Base-by-base conservation (phyloP, 2,888 invertebrate species). In the Pristionchus maxplancki region DNA sequence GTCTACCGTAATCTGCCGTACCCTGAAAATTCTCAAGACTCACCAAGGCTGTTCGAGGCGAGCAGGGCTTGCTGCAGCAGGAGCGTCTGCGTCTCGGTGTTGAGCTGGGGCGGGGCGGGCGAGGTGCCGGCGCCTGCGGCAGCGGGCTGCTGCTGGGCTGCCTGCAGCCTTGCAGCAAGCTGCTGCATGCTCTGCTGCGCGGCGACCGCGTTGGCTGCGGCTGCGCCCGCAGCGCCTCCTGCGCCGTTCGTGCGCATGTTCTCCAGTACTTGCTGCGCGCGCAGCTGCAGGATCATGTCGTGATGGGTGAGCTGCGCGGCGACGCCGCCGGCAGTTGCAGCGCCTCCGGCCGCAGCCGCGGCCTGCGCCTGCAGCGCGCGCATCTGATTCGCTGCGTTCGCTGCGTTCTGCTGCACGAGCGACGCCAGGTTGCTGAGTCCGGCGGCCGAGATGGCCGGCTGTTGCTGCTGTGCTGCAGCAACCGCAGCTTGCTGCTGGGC, bases 31-130 rank as follows among this genome's bases (percentile, higher is more conserved):
- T n/a, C n/a, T 44, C 44, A 20, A 50, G 3, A 71, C 86, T 67
- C n/a, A 87, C 86, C 86, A 71, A 34, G 15, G 34, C 15, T n/a
- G 15, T 87, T 53, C 6, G 86, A 87, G 0, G 86, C 28, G 67
- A 87, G 71, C 9, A 92, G 91, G 4, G 91, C 92, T 40, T 91
- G 91, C 64, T 92, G 92, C 13, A 92, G 90, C 64, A 91, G 58
- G 24, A 91, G 50, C 2, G 90, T 89, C 64, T 91, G 50, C 2
- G 90, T 89, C 64, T 91, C 90, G 11, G 71, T 87, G 48, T 15
- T 81, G 44, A 78, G 28, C 24, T 44, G 53, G 17, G n/a, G 85
- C 24, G 85, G 37, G 31, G 58, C 37, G 64, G 86, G 44, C n/a
- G 31, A 17, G 40, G 86, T 8, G 15, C 50, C 44, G 24, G 67